These are phyloP conservation scores for Vespertilio murinus DNA, from an alignment of 2,797 vertebrate species.

Conservation along the genomic window DNA sequence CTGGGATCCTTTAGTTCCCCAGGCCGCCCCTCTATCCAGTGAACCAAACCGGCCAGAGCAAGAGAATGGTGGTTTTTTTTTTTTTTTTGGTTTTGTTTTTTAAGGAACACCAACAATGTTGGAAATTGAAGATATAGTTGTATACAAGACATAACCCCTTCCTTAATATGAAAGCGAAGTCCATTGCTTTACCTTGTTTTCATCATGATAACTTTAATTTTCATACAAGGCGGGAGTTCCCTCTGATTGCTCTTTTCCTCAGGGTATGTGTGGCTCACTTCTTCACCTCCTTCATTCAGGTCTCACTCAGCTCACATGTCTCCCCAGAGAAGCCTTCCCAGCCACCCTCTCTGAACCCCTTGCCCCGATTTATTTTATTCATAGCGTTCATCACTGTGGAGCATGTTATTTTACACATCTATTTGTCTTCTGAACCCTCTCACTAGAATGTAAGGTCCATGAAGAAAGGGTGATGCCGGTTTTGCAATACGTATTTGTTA, in stretches of 20 bases:
- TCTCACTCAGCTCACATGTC: background rate
- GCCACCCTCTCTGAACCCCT: background rate
- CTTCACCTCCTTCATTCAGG: background rate
- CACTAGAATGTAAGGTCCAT: background rate
- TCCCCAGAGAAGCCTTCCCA: background rate
- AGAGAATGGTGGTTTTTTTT: too few species aligned
- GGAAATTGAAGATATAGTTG: background rate
- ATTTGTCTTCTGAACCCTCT: background rate
- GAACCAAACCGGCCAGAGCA: too few species aligned
- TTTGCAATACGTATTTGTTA: constrained; percentile 6
- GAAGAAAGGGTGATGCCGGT: background rate
- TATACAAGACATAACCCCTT: background rate
- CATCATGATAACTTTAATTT: background rate
- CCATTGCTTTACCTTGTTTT: constrained; percentile 32
- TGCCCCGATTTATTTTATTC: background rate
- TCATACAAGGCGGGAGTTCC: background rate
- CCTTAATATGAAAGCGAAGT: background rate
- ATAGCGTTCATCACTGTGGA: background rate
- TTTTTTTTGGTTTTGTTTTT: too few species aligned
- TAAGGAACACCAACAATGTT: background rate
- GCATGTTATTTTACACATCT: background rate
- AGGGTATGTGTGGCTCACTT: background rate
- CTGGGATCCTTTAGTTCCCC: too few species aligned
- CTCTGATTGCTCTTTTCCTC: background rate
- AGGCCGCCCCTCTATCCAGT: too few species aligned